These are phyloP conservation scores for Campylomormyrus numenius DNA, from an alignment of 2,113 vertebrate species.

Conservation along the genomic window DNA sequence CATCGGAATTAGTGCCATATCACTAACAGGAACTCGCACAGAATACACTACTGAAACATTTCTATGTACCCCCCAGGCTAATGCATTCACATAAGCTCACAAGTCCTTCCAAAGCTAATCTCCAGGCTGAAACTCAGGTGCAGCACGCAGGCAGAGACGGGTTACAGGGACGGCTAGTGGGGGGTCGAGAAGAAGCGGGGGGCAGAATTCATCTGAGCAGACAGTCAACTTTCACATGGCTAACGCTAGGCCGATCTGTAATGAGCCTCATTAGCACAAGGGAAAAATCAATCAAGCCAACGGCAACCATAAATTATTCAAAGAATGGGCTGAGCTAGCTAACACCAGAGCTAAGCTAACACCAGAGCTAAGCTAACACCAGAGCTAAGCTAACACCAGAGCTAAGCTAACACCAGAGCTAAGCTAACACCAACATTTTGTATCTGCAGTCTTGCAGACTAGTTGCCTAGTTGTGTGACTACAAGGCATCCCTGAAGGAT, in stretches of 20 bases:
- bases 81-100: neutral
- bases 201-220: conserved; percentile 44
- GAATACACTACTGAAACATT: neutral
- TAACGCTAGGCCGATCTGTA: conserved; percentile 57
- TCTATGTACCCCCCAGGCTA: neutral
- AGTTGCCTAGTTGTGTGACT: neutral
- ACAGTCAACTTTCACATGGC: conserved; percentile 38
- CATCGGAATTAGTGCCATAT: neutral
- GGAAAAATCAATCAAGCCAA: conserved; percentile 57
- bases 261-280: conserved; percentile 64
- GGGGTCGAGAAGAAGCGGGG: conserved; percentile 26
- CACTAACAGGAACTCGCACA: neutral
- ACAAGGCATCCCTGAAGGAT: neutral
- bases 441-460: conserved; percentile 20
- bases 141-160: neutral
- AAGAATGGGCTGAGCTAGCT: conserved; percentile 35
- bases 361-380: too few relatives aligned
- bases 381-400: conserved; percentile 31
- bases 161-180: neutral
- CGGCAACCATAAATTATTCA: conserved; percentile 60
- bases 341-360: conserved; percentile 31
- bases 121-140: neutral
- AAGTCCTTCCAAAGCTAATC: neutral
- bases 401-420: conserved; percentile 32
- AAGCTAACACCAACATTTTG: conserved; percentile 21